Evolutionary conservation across 2,888 invertebrate genomes (phyloP), one percentile per base, ranked within the genome.

Genomic region (Polyploca ridens): DNA sequence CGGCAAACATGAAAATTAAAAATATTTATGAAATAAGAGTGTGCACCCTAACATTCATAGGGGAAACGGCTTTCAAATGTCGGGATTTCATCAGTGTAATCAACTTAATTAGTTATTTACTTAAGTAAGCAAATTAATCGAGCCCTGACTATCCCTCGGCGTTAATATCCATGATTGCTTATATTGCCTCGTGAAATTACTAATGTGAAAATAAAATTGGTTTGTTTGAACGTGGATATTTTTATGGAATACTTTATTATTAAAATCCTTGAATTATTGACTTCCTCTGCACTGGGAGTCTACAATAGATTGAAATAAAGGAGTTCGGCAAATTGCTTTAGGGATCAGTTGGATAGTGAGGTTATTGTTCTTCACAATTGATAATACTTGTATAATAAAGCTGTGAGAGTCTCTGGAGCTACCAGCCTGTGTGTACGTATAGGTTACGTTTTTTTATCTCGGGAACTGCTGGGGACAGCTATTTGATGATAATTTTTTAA

Each of bases 41-140:
- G 54, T 19, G 54, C 54, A 19, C 54, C 7, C 54, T 19, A 16
- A 54, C 54, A 7, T 54, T 3, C 54, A 19, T 16, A 54, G 54
- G 19, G 54, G 19, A 19, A 19, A 54, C 54, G 54, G 54, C 54
- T 19, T 54, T 54, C 16, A 54, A 62, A 33, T 64, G 58, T 68
- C 67, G 62, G 64, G 62, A 63, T 63, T 63, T 63, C 63, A 66
- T 70, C 72, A 68, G 70, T 76, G 75, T 70, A 72, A 78, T 75
- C 75, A 73, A 68, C 68, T 73, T 70, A 73, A 79, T 81, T 77
- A 77, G 76, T 75, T 77, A 77, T 81, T 76, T 74, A 71, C 71
- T 70, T 78, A 73, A 77, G 78, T 72, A 77, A 74, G 73, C 71
- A 72, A 74, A 76, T 77, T 73, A 76, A 75, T 72, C 63, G 38